These are phyloP conservation scores for Indicator maculatus DNA, from an alignment of 2,113 vertebrate species.

Conservation along the genomic window DNA sequence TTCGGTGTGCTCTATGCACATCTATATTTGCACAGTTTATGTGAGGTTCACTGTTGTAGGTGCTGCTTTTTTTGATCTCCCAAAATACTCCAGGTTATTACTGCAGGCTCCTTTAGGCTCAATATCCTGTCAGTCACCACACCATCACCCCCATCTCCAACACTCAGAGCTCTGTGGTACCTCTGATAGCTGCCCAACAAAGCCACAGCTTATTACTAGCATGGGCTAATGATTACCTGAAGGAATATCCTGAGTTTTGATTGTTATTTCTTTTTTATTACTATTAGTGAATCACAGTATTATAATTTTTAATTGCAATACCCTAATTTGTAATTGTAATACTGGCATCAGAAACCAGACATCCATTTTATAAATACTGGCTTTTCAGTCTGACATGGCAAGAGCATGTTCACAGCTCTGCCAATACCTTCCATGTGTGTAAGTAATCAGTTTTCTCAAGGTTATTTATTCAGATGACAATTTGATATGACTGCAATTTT, in stretches of 20 bases:
- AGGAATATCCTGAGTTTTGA: neutral
- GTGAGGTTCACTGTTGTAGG: neutral
- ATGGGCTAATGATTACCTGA: neutral
- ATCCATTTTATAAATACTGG: constrained; percentile 6
- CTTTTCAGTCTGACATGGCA: neutral
- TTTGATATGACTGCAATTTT: constrained; percentile 8
- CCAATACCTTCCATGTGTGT: neutral
- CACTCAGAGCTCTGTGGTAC: neutral
- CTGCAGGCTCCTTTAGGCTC: neutral
- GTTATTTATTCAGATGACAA: constrained; percentile 38
- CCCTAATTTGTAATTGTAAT: too few relatives aligned
- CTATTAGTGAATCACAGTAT: neutral
- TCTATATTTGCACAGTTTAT: neutral
- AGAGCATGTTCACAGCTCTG: constrained; percentile 9
- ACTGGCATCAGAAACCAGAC: neutral
- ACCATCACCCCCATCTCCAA: neutral
- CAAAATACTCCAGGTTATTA: neutral
- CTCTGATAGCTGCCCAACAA: neutral
- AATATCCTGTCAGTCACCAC: neutral
- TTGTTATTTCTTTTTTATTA: neutral
- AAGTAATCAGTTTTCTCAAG: constrained; percentile 46
- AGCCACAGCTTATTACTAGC: neutral
- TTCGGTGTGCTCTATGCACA: neutral
- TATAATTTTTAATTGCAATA: too few relatives aligned
- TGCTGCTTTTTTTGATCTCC: neutral